phyloP scores from a whole-genome alignment of 2,113 vertebrate species.

The Neolamprologus variostigma region DNA sequence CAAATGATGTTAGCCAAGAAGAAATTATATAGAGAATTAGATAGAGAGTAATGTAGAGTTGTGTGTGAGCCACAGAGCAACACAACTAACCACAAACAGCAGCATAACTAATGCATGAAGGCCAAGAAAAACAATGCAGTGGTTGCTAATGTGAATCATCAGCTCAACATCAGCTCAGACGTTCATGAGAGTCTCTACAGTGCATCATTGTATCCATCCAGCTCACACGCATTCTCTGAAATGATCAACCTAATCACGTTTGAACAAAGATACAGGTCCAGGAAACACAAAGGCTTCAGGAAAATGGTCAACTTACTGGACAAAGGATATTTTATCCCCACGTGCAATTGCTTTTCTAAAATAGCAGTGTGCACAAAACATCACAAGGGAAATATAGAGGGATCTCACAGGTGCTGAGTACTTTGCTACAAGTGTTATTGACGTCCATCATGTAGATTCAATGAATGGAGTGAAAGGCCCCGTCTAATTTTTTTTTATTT shows the following conservation, averaged over 20 bases:
- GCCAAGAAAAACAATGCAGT: not conserved
- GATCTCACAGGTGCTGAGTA: not conserved
- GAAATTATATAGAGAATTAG: not conserved
- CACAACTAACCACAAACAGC: not conserved
- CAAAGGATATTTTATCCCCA: not conserved
- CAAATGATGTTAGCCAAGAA: not conserved
- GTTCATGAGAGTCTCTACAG: not conserved
- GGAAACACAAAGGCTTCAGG: not conserved
- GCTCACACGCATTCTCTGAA: not conserved
- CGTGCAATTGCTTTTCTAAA: not conserved
- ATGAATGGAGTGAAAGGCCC: not conserved
- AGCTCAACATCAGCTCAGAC: not conserved
- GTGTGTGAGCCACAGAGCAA: not conserved
- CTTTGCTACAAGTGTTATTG: not conserved
- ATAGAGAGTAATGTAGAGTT: not conserved
- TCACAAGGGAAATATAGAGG: not conserved
- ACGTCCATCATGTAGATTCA: not conserved
- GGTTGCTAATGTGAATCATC: not conserved
- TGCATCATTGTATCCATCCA: not conserved
- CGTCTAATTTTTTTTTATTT: not conserved
- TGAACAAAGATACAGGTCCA: accelerated
- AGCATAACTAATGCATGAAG: not conserved
- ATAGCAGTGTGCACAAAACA: not conserved
- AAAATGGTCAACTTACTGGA: not conserved
- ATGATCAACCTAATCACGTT: not conserved